phyloP scores from a whole-genome alignment of 2,113 vertebrate species.

The Poeciliopsis prolifica region DNA sequence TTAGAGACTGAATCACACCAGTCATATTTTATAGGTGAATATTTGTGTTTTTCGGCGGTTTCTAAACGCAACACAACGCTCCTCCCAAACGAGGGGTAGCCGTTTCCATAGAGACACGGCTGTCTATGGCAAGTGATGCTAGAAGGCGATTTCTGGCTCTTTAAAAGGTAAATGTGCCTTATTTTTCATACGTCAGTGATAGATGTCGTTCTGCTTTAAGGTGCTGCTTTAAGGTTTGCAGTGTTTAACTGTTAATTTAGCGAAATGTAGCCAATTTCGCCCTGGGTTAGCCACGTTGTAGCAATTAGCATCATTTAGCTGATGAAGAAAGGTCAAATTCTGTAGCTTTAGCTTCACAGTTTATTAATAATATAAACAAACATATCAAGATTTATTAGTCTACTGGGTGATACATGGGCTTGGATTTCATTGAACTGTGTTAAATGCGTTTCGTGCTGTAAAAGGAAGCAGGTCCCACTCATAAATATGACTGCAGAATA shows the following conservation, averaged over 20 bases:
- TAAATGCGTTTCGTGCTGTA: background rate
- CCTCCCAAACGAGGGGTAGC: background rate
- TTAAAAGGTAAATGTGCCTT: conserved; percentile 15
- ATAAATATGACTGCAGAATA: background rate
- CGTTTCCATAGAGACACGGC: conserved; percentile 78
- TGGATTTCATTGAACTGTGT: background rate
- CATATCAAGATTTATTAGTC: no score
- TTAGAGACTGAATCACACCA: background rate
- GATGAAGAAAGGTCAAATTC: conserved; percentile 12
- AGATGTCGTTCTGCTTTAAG: background rate
- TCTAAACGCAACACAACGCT: conserved; percentile 54
- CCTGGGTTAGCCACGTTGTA: conserved; percentile 2
- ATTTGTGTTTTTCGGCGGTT: background rate
- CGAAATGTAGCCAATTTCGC: background rate
- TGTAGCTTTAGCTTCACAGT: background rate
- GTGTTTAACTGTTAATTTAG: background rate
- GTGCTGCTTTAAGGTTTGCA: background rate
- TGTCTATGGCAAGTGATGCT: background rate
- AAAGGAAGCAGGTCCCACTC: background rate
- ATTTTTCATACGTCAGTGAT: accelerated
- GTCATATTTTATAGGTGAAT: background rate
- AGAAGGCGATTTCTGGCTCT: background rate
- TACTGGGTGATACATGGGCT: background rate
- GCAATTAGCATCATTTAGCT: background rate
- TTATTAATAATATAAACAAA: background rate